Base-by-base conservation (phyloP, 2,113 vertebrate species). In the Anoura caudifer region DNA sequence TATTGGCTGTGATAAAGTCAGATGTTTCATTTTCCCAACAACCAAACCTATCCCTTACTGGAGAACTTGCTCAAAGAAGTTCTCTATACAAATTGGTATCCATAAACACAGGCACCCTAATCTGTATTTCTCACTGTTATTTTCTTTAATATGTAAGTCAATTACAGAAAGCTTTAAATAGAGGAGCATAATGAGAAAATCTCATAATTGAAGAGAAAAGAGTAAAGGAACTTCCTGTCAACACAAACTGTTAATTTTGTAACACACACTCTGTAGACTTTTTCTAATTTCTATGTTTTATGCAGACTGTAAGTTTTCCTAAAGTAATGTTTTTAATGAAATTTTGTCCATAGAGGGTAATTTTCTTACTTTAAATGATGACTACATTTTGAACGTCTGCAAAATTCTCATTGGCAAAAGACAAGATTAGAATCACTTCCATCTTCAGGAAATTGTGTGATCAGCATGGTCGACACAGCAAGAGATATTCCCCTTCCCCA, bases 181-280 rank as follows among this genome's bases (percentile, higher is more conserved):
- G 96, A 97, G 43, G 96, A 95, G 72, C 52, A 45, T 98, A 98
- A 98, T 97, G 97, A 98, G 97, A 98, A 98, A 98, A 98, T 97
- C 85, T 75, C 95, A 95, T 98, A 98, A 98, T 94, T 98, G 80
- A 98, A 97, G 96, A 95, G 70, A 98, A 97, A 98, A 97, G 76
- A 97, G 85, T 97, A 95, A 85, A 97, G 43, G 95, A 98, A 98
- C 73, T 97, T 98, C 96, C 92, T 98, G 95, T 70, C 90, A 98
- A 98, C 75, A 97, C 87, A 93, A 98, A 96, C 91, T 96, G 22
- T 65, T 98, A 69, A 98, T 97, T 97, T 98, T 97, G 91, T 17
- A 96, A 81, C 26, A 90, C 16, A 80, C 63, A 45, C 31, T 81
- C 16, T 54, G 90, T 88, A 88, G 15, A 79, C 10, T 59, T 90